Conservation (phyloP, 2,113 vertebrate genomes). For the Riparia riparia region DNA sequence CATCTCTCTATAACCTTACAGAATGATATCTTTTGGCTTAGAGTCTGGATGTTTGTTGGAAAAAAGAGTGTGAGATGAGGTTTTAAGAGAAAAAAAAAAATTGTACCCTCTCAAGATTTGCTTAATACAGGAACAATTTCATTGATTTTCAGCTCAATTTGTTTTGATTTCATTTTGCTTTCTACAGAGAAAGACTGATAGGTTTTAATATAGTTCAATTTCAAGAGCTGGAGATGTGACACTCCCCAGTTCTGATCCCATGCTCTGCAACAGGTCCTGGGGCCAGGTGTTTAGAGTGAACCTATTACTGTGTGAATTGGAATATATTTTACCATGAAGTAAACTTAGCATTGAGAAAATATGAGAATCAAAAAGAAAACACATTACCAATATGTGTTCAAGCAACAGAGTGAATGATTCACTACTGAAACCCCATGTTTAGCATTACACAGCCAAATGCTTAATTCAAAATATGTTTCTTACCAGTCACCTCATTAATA, state of each 20-base stretch:
- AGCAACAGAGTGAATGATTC: neutral
- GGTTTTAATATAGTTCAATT: neutral
- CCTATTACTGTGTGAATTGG: neutral
- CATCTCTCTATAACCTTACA: neutral
- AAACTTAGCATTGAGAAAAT: neutral
- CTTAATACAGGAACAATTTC: neutral
- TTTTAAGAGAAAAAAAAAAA: neutral
- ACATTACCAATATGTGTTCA: neutral
- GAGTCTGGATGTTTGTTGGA: neutral
- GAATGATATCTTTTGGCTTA: neutral
- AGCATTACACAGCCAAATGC: neutral
- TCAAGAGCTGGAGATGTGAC: neutral
- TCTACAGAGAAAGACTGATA: neutral
- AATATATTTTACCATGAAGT: neutral
- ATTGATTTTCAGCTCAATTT: constrained; percentile 15
- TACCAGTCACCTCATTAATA: neutral
- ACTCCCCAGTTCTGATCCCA: neutral
- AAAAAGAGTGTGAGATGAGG: neutral
- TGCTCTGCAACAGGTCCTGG: neutral
- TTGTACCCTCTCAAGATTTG: neutral
- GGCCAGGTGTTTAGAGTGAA: neutral
- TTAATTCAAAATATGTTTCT: constrained; percentile 13
- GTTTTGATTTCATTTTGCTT: neutral
- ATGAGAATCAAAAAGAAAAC: neutral
- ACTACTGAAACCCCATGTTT: neutral